Percentiles rank a stretch among this genome's conserved stretches.
phyloP scores from a whole-genome alignment of 2,888 invertebrate genomes.

The Xestia c-nigrum region DNA sequence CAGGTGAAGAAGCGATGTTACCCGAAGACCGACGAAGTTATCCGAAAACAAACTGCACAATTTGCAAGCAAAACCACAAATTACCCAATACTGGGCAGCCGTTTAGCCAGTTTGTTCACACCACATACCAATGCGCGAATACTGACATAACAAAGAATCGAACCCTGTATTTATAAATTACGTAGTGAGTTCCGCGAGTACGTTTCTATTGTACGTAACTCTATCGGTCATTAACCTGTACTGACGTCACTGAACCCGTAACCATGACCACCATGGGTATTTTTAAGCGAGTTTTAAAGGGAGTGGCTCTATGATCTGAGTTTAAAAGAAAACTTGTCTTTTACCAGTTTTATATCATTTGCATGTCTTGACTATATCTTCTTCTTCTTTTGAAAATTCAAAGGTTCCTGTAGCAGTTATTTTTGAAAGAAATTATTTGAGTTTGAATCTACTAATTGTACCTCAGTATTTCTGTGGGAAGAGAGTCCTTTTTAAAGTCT shows the following conservation, averaged over 20 bases:
- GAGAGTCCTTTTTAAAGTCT: too few species aligned
- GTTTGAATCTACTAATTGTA: not conserved
- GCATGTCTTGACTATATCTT: not conserved
- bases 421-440: too few species aligned
- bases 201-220: constrained; percentile 50
- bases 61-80: not conserved
- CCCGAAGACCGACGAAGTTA: not conserved
- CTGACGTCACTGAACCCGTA: constrained; percentile 51
- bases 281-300: not conserved
- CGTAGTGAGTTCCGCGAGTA: constrained; percentile 46
- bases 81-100: constrained; percentile 5
- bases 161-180: constrained; percentile 51
- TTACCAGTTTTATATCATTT: not conserved
- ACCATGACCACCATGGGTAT: constrained; percentile 33
- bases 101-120: constrained; percentile 42
- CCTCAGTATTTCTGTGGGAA: not conserved
- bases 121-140: constrained; percentile 15
- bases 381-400: not conserved
- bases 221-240: constrained; percentile 53
- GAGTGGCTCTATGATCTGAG: not conserved
- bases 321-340: not conserved
- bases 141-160: constrained; percentile 50
- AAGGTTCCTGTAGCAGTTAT: not conserved
- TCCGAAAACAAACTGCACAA: not conserved
- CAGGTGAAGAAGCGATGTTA: not conserved